Percentiles rank a stretch among this genome's conserved stretches.
Conservation (phyloP, 2,888 invertebrate genomes). For the Rotaria socialis region DNA sequence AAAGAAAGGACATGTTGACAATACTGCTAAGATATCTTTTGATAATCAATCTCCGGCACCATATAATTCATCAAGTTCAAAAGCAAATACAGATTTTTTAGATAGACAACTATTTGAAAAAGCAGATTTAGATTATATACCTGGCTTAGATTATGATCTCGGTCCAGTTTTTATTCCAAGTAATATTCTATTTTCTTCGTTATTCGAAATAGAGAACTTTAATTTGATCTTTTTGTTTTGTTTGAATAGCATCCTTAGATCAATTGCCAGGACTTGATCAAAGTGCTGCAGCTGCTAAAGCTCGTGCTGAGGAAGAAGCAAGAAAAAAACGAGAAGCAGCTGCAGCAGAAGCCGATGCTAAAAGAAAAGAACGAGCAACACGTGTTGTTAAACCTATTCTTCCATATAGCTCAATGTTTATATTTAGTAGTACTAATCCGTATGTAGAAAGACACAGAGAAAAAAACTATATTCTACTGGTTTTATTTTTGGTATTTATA, state of each 20-base stretch:
- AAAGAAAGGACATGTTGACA: background rate
- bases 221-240: background rate
- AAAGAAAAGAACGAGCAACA: conserved; percentile 32
- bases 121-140: conserved; percentile 47
- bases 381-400: conserved; percentile 67
- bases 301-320: conserved; percentile 54
- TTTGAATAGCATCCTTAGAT: background rate
- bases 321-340: conserved; percentile 25
- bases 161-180: conserved; percentile 42
- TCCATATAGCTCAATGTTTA: conserved; percentile 99
- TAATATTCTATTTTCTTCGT: background rate
- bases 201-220: too few species aligned
- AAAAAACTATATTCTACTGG: too few species aligned
- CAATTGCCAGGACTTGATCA: conserved; percentile 8
- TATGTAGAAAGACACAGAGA: conserved; percentile 63
- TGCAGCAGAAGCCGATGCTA: conserved; percentile 14
- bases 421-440: conserved; percentile 98
- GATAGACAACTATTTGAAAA: conserved; percentile 38
- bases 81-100: conserved; percentile 30
- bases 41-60: background rate
- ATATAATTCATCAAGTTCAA: background rate
- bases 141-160: conserved; percentile 46
- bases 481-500: conserved; percentile 61
- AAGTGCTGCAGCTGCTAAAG: conserved; percentile 73
- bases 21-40: background rate